phyloP scores from a whole-genome alignment of 2,113 vertebrate genomes.

The Peromyscus polionotus region DNA sequence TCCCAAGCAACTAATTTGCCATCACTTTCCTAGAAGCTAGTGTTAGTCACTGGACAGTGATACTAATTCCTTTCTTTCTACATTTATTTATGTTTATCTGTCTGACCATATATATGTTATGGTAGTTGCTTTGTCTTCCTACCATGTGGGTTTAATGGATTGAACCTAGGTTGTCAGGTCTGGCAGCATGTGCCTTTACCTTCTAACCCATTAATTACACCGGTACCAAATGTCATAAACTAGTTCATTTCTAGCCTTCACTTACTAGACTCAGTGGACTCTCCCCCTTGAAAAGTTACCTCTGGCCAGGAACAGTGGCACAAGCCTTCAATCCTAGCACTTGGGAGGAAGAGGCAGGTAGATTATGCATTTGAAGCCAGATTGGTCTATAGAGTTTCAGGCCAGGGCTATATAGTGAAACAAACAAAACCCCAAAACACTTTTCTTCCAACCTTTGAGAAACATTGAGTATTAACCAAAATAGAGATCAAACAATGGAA shows the following conservation, averaged over 20 bases:
- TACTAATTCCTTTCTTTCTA: conserved; percentile 26
- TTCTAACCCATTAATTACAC: too few relatives aligned
- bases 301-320: neutral
- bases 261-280: neutral
- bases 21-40: neutral
- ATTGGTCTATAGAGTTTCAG: neutral
- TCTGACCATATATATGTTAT: neutral
- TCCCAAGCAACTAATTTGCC: neutral
- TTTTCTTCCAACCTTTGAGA: neutral
- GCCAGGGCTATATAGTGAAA: neutral
- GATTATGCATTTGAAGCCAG: too few relatives aligned
- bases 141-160: neutral
- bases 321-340: neutral
- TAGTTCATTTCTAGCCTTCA: conserved; percentile 8
- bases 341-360: neutral
- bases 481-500: neutral
- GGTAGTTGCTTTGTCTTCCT: neutral
- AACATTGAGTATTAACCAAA: conserved; percentile 13
- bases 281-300: neutral
- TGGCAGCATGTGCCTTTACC: neutral
- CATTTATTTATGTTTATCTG: neutral
- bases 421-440: neutral
- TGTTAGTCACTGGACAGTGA: neutral
- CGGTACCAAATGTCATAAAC: neutral
- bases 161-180: neutral